Evolutionary conservation across 2,113 vertebrate genomes (phyloP).

Genomic region (Elgaria multicarinata): DNA sequence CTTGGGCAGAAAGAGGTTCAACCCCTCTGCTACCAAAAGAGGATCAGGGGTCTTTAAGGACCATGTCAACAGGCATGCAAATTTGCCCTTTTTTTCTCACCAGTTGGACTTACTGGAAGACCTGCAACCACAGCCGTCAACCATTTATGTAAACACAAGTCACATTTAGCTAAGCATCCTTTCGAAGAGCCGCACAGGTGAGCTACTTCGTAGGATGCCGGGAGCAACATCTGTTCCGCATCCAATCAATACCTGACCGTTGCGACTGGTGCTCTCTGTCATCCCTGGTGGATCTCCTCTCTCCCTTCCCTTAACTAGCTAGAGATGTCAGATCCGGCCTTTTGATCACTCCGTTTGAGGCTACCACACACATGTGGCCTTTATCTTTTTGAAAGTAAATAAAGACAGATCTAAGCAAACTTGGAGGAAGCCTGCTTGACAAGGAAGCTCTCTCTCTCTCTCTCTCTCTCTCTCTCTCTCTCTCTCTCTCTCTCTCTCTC

Average conservation of each 20-base stretch:
- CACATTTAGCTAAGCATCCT: conserved; percentile 10
- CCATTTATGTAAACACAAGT: neutral
- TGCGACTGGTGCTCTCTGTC: conserved; percentile 21
- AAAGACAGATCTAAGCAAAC: conserved; percentile 25
- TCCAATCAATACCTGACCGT: conserved; percentile 23
- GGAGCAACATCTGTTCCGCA: conserved; percentile 44
- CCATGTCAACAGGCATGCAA: neutral
- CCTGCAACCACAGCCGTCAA: neutral
- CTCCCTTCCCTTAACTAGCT: neutral
- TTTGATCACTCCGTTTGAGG: conserved; percentile 33
- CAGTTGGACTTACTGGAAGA: neutral
- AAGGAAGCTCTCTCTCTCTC: neutral
- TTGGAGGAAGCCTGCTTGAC: conserved; percentile 30
- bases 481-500: too few species aligned
- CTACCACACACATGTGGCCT: conserved; percentile 9
- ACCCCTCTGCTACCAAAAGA: neutral
- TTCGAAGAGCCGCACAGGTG: conserved; percentile 31
- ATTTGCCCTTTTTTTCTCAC: neutral
- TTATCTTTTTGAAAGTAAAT: conserved; percentile 47
- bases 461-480: too few species aligned
- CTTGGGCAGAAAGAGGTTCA: too few species aligned
- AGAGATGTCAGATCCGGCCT: conserved; percentile 23
- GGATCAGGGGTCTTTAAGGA: neutral
- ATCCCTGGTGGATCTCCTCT: conserved; percentile 2
- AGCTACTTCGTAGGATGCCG: conserved; percentile 22